Evolutionary conservation across 1,140 invertebrate species (phyloP).

Genomic region (Pseudomyrmex sp.): DNA sequence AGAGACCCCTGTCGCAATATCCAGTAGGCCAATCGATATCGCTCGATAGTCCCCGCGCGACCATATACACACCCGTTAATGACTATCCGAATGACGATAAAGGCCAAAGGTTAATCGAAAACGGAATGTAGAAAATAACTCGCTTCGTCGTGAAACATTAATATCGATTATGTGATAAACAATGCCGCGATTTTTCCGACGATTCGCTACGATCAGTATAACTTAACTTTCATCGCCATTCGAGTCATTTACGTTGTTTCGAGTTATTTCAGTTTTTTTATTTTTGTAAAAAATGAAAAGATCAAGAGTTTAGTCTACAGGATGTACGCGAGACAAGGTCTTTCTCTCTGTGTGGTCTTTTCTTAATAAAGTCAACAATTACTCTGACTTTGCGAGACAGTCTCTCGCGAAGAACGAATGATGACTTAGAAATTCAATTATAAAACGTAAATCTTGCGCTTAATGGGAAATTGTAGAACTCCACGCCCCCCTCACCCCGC

Average conservation of each 20-base stretch:
- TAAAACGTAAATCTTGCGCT: conserved; percentile 19
- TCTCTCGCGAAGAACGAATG: background rate
- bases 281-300: background rate
- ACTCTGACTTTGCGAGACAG: background rate
- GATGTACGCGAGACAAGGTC: no score
- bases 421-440: background rate
- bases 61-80: conserved; percentile 15
- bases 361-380: background rate
- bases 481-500: background rate
- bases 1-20: conserved; percentile 78
- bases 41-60: conserved; percentile 19
- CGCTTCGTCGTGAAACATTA: background rate
- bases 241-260: no score
- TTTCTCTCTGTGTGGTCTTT: no score
- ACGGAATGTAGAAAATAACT: conserved; percentile 26
- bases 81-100: conserved; percentile 29
- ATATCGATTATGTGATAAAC: background rate
- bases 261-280: background rate
- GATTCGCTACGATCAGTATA: background rate
- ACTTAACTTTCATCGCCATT: background rate
- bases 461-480: background rate
- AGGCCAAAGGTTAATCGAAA: conserved; percentile 39
- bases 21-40: conserved; percentile 62
- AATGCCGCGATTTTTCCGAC: background rate
- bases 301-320: background rate